Evolutionary conservation across 2,113 vertebrate genomes (phyloP).

Genomic region (Rhinopomastus cyanomelas): DNA sequence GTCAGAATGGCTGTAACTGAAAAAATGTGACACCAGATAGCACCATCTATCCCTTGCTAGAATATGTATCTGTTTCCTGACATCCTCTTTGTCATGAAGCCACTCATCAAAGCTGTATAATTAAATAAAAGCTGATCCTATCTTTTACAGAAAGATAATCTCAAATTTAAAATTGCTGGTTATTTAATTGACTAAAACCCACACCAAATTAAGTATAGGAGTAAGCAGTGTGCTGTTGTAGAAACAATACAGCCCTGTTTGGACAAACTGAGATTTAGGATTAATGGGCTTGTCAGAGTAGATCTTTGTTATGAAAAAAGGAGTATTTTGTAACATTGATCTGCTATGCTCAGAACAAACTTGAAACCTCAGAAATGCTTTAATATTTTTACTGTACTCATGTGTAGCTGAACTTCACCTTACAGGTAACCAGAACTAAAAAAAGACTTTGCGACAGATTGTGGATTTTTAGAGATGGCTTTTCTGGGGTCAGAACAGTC

Average conservation of each 20-base stretch:
- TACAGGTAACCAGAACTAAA: background rate
- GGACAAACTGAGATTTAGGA: conserved; percentile 34
- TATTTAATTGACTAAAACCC: background rate
- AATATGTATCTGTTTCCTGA: background rate
- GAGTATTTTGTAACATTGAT: conserved; percentile 20
- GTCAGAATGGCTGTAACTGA: background rate
- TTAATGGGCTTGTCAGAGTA: conserved; percentile 18
- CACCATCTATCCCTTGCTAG: background rate
- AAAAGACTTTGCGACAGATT: background rate
- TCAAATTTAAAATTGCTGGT: background rate
- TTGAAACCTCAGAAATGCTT: background rate
- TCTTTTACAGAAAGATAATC: background rate
- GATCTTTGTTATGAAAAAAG: conserved; percentile 37
- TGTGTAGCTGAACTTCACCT: background rate
- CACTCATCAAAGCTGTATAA: background rate
- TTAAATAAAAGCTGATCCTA: background rate
- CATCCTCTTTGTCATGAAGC: background rate
- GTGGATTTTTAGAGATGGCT: background rate
- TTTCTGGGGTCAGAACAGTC: background rate
- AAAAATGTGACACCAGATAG: rapidly evolving
- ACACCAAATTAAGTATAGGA: background rate
- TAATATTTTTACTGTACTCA: background rate
- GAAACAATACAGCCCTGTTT: conserved; percentile 24
- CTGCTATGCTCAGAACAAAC: background rate
- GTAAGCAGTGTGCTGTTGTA: background rate